Conservation (phyloP, 2,888 invertebrate species). For the Aporophyla lueneburgensis region DNA sequence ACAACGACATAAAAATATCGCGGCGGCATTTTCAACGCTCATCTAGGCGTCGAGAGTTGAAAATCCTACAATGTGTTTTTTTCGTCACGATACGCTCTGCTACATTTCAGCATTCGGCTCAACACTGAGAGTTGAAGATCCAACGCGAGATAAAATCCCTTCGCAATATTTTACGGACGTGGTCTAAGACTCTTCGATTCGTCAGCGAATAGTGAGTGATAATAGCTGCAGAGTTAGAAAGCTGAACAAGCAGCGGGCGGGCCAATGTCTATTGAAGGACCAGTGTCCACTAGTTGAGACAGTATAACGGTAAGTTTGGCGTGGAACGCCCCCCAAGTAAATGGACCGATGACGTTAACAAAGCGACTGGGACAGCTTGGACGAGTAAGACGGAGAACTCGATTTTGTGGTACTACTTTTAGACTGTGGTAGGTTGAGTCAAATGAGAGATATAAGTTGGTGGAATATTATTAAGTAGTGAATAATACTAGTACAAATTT, state of each 20-base stretch:
- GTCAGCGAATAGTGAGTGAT: neutral
- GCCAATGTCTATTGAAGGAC: neutral
- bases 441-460: neutral
- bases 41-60: too few species aligned
- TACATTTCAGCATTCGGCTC: too few species aligned
- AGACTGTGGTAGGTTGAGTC: neutral
- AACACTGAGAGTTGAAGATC: too few species aligned
- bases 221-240: slow-evolving; percentile 30
- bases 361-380: neutral
- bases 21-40: too few species aligned
- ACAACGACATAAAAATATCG: too few species aligned
- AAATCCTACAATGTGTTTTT: too few species aligned
- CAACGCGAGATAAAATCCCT: too few species aligned
- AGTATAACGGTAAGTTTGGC: neutral
- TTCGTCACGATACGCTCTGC: too few species aligned
- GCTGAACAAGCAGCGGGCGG: neutral
- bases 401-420: neutral
- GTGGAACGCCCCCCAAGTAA: too few species aligned
- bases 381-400: neutral
- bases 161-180: neutral
- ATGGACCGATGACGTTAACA: neutral
- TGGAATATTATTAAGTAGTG: too few species aligned
- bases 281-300: neutral
- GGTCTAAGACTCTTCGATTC: neutral
- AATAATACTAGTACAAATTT: too few species aligned